Evolutionary conservation across 2,888 invertebrate species (phyloP).

Genomic region (Leptinotarsa tumamoca): DNA sequence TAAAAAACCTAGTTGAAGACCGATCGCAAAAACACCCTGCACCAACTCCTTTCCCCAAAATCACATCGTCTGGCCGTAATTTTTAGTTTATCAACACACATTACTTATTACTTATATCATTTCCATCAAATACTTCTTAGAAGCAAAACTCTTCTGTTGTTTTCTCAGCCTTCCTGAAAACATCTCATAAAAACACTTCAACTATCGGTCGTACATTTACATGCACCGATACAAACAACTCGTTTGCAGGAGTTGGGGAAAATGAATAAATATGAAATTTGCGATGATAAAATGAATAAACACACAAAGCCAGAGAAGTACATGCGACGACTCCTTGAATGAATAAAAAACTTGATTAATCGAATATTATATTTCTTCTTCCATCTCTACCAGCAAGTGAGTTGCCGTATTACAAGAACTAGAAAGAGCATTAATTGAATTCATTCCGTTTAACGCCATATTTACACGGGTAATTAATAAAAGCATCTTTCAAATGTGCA

Average conservation of each 20-base stretch:
- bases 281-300: constrained; percentile 55
- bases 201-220: neutral
- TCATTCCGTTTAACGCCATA: constrained; percentile 12
- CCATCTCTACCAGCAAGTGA: constrained; percentile 47
- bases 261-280: constrained; percentile 37
- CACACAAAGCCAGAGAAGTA: constrained; percentile 49
- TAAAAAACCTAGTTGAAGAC: no score
- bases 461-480: constrained; percentile 13
- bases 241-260: constrained; percentile 30
- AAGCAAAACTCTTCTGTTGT: neutral
- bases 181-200: neutral
- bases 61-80: no score
- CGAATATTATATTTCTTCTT: constrained; percentile 53
- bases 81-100: no score
- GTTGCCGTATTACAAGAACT: constrained; percentile 10
- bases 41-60: no score
- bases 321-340: constrained; percentile 55
- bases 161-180: neutral
- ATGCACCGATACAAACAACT: neutral
- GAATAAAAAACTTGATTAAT: constrained; percentile 52
- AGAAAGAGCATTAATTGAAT: constrained; percentile 12
- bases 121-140: no score
- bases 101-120: no score
- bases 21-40: no score
- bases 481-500: neutral